These are phyloP conservation scores for Sericinus montela DNA, from an alignment of 2,888 invertebrate genomes.

Conservation along the genomic window DNA sequence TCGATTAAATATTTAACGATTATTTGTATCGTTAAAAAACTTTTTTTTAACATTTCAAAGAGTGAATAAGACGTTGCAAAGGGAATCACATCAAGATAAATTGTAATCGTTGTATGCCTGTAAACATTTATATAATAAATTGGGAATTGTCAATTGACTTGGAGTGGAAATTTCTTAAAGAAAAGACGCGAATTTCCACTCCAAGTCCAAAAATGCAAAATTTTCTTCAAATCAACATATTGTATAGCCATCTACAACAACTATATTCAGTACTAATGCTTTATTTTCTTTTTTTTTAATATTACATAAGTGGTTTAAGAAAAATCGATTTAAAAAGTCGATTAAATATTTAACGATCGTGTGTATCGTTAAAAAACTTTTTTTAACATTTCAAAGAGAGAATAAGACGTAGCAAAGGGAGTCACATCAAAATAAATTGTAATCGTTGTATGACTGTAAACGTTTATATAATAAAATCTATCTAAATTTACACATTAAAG, in stretches of 20 bases:
- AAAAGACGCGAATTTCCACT: too few relatives aligned
- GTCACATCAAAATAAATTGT: conserved; percentile 12
- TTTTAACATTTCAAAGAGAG: background rate
- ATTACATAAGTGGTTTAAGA: conserved; percentile 7
- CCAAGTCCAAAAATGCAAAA: background rate
- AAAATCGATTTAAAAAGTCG: background rate
- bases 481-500: conserved; percentile 14
- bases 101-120: conserved; percentile 16
- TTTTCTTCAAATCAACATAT: background rate
- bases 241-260: background rate
- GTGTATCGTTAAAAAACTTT: background rate
- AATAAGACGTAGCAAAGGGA: background rate
- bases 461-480: conserved; percentile 8
- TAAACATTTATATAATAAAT: conserved; percentile 8
- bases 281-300: conserved; percentile 1
- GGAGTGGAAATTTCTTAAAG: too few relatives aligned
- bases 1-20: background rate
- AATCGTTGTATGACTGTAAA: conserved; percentile 19
- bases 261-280: background rate
- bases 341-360: background rate
- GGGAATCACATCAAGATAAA: conserved; percentile 12
- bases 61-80: background rate
- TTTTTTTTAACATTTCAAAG: background rate
- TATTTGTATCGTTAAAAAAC: background rate
- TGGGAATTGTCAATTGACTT: too few relatives aligned